Evolutionary conservation across 2,797 vertebrate species (phyloP), one percentile per base, ranked within the genome.

Genomic region (Leptatherina wallacei): DNA sequence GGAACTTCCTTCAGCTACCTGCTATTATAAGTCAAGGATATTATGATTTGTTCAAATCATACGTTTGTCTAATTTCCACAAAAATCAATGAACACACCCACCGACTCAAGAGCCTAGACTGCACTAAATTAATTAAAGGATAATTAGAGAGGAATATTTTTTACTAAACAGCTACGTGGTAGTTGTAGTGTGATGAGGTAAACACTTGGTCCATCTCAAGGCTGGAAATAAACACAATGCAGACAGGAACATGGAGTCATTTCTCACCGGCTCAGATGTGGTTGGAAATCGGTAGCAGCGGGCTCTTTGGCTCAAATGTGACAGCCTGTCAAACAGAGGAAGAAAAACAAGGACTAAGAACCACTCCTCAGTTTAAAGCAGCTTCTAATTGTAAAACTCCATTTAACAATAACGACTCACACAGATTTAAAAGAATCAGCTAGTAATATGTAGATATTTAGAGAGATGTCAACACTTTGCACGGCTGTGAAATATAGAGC

Each of bases 211-310:
- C 27, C 42, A 65, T 20, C 20, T 0, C 0, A 2, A 47, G 27
- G 30, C 54, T 12, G 16, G 38, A 69, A 65, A 9, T 27, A 60
- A 66, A 81, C 67, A 57, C 11, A 44, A 71, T 70, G 54, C 4
- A 14, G 29, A n/a, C 30, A 13, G 32, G 61, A 74, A 74, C 30
- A 14, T 24, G 54, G 55, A 9, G 59, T 54, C 3, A 64, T 77
- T 69, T 75, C 83, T 88, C 60, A 83, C 83, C 85, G 11, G 85
- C 63, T 83, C 73, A 76, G 82, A 87, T 76, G 84, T 79, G 85
- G 78, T 80, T 11, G 51, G 70, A 83, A 81, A 78, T 30, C 74
- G 52, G 81, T 74, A 55, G 73, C 75, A 58, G 78, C 4, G 47
- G 78, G 68, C 35, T 80, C 63, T 0, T 57, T 1, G 52, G 79